Evolutionary conservation across 2,113 vertebrate species (phyloP), one percentile per base, ranked within the genome.

Genomic region (Corythornis madagascariensis): DNA sequence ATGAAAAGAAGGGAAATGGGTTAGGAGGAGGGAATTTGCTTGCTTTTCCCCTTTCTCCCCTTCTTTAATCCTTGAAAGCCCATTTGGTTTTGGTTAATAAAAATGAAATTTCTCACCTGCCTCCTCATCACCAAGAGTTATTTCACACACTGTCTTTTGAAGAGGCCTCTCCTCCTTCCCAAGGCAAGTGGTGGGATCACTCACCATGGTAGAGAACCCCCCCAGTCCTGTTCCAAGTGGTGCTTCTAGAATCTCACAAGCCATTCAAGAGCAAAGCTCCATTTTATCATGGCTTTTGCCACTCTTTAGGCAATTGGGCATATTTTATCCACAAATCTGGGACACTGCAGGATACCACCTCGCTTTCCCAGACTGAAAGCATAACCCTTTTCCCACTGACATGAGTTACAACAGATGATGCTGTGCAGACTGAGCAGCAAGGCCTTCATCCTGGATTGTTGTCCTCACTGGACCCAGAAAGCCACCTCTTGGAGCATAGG

Each of bases 1-100:
- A 57, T 53, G 66, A 91, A 90, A 90, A 88, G 45, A 90, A 72
- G 73, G 40, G 33, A 94, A 92, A 92, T 40, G 65, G 48, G 70
- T 75, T 82, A 78, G 28, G n/a, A 89, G 20, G 11, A 45, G n/a
- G 29, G 35, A 89, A 72, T 45, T 16, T 26, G 6, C n/a, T 88
- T 89, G 29, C 45, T n/a, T 86, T 90, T 93, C 74, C 17, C 63
- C 45, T 75, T 72, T 53, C 6, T 17, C 35, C 12, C 14, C 42
- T 70, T 63, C 42, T 67, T 88, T 64, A 85, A 80, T 88, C 47
- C 69, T 90, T 60, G 16, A 80, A 61, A 18, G 89, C 13, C 12
- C 79, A 67, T 74, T 91, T 57, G 53, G 53, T 31, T 88, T 75
- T 86, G 80, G 73, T 65, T 81, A 67, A 66, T 20, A 86, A 67